A percentile compares a stretch with the other conserved stretches of the same genome.
phyloP scores from a whole-genome alignment of 2,888 invertebrate genomes.

The Parelbella ahira region DNA sequence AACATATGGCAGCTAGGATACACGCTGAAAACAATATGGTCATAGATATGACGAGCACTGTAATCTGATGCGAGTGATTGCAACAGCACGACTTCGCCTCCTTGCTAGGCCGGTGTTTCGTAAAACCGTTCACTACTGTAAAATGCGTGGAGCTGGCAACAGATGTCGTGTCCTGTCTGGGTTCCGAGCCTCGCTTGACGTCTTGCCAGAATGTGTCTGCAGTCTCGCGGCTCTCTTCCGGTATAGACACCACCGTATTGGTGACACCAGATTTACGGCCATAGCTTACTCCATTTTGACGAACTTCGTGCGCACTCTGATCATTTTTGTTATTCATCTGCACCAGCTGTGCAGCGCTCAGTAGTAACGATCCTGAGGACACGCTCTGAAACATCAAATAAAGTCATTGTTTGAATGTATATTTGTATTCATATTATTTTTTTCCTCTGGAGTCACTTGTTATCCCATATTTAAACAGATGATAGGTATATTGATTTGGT shows the following conservation, averaged over 20 bases:
- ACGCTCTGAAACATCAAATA: slow-evolving; percentile 89
- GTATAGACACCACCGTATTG: slow-evolving; percentile 64
- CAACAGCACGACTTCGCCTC: slow-evolving; percentile 85
- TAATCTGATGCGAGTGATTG: slow-evolving; percentile 87
- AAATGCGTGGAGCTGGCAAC: slow-evolving; percentile 93
- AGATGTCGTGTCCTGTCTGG: slow-evolving; percentile 84
- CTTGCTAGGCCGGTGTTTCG: slow-evolving; percentile 82
- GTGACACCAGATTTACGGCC: slow-evolving; percentile 50
- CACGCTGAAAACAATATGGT: slow-evolving; percentile 90
- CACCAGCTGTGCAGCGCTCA: slow-evolving; percentile 88
- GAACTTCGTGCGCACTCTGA: slow-evolving; percentile 57
- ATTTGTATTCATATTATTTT: no score
- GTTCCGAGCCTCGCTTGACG: slow-evolving; percentile 68
- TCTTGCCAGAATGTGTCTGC: slow-evolving; percentile 68
- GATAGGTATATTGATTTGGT: no score
- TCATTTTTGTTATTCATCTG: slow-evolving; percentile 72
- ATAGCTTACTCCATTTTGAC: slow-evolving; percentile 56
- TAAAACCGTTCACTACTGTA: slow-evolving; percentile 90
- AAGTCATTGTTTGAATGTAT: no score
- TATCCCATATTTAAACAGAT: no score
- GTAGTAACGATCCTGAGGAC: slow-evolving; percentile 88
- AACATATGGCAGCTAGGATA: slow-evolving; percentile 89
- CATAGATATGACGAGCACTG: slow-evolving; percentile 90
- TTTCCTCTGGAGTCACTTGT: no score
- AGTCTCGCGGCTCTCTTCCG: slow-evolving; percentile 61